phyloP scores from a whole-genome alignment of 35 echinoderm and acorn worm genomes.

The Ptychodera flava region DNA sequence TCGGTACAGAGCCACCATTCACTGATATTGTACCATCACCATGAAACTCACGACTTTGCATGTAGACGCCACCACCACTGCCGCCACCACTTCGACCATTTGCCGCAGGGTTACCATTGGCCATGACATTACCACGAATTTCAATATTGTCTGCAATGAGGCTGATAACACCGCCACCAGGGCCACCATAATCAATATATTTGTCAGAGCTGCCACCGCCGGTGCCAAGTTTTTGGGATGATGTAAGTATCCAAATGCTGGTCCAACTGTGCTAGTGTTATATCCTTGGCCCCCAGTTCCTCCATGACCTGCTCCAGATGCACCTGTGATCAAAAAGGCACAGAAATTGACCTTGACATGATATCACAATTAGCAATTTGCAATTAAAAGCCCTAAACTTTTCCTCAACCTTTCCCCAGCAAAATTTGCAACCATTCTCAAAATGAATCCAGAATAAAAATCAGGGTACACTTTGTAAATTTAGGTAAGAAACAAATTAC shows the following conservation, averaged over 20 bases:
- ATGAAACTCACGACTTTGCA: slow-evolving; percentile 17
- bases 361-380: no score
- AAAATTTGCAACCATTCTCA: no score
- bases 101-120: slow-evolving; percentile 32
- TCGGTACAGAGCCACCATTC: slow-evolving; percentile 28
- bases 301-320: slow-evolving; percentile 76
- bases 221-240: slow-evolving; percentile 54
- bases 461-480: no score
- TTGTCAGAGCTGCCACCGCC: slow-evolving; percentile 36
- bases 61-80: slow-evolving; percentile 61
- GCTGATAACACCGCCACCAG: slow-evolving; percentile 66
- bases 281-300: slow-evolving; percentile 68
- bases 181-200: neutral
- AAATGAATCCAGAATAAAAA: no score
- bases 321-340: no score
- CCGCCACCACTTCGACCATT: slow-evolving; percentile 47
- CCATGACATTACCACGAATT: slow-evolving; percentile 43
- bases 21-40: slow-evolving; percentile 50
- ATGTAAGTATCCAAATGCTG: slow-evolving; percentile 38
- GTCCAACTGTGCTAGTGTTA: slow-evolving; percentile 32
- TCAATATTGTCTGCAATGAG: slow-evolving; percentile 40
- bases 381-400: no score
- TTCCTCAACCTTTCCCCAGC: no score
- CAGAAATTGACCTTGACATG: no score
- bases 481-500: no score